Base-by-base conservation (phyloP, 2,797 vertebrate genomes). In the Notamacropus eugenii region DNA sequence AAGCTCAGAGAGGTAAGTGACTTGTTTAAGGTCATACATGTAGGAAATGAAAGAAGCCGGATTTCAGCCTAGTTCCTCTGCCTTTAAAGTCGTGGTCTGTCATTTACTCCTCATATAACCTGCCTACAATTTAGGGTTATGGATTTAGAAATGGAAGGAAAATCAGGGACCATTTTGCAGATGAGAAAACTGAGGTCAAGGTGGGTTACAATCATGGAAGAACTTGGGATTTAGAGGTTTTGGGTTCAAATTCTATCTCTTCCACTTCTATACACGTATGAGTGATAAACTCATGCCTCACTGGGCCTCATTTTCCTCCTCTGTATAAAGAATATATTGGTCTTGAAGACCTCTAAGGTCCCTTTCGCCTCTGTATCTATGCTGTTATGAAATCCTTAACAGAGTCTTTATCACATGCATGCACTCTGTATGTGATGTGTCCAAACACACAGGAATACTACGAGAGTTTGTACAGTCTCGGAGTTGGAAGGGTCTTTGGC, bases 341-440 rank as follows among this genome's bases (percentile, higher is more conserved):
- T 24, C 19, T 40, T 10, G 67, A 46, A 9, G n/a, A 40, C 5
- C 67, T 8, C 13, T 19, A 5, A 16, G 62, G 62, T 74, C 34
- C 62, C 34, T n/a, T 74, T 34, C 16, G 8, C 67, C 19, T 40
- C 67, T 40, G n/a, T 46, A 22, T 67, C 62, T n/a, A 6, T 34
- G 52, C 67, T 52, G 54, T 22, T 40, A 5, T 62, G 54, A 59
- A 24, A 93, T 5, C 34, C 62, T 59, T 27, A 34, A 90, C 74
- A 46, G 14, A 90, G 58, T 91, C 13, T n/a, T 90, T 29, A 9
- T 91, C n/a, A 40, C 1, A 5, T 16, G 34, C 62, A 54, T 87
- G 0, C 90, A 5, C 57, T 24, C 52, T 24, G 4, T 54, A 12
- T 59, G 22, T 0, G 56, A 40, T 14, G 2, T 0, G 54, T n/a